Conservation (phyloP, 2,888 invertebrate species). For the Tinea trinotella region DNA sequence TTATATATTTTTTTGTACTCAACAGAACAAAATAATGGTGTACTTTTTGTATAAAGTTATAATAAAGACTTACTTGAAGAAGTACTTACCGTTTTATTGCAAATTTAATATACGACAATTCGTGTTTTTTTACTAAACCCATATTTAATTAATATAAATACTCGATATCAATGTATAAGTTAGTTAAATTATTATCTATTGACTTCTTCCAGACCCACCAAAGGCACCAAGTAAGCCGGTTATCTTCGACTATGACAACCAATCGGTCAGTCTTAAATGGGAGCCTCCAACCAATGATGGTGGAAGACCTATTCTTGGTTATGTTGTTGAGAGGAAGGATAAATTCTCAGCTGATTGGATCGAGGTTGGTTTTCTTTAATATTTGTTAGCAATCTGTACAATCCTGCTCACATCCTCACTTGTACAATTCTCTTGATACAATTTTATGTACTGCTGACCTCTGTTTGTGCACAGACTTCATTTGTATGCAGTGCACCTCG, state of each 20-base stretch:
- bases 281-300: slow-evolving; percentile 91
- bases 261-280: slow-evolving; percentile 93
- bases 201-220: slow-evolving; percentile 81
- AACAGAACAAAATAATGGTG: too few relatives aligned
- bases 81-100: too few relatives aligned
- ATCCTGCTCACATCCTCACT: background rate
- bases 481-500: too few relatives aligned
- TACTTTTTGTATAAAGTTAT: too few relatives aligned
- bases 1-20: too few relatives aligned
- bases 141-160: too few relatives aligned
- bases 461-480: too few relatives aligned
- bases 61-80: too few relatives aligned
- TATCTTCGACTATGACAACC: slow-evolving; percentile 93
- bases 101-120: background rate
- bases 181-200: too few relatives aligned
- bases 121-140: slow-evolving; percentile 18
- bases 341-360: slow-evolving; percentile 89
- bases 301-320: slow-evolving; percentile 90
- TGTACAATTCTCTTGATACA: too few relatives aligned
- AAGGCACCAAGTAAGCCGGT: slow-evolving; percentile 92
- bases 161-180: too few relatives aligned
- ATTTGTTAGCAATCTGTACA: background rate
- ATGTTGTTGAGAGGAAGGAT: slow-evolving; percentile 92
- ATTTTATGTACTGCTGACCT: too few relatives aligned
- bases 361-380: slow-evolving; percentile 56